Conservation (phyloP, 2,797 vertebrate species). For the Tamandua tetradactyla region DNA sequence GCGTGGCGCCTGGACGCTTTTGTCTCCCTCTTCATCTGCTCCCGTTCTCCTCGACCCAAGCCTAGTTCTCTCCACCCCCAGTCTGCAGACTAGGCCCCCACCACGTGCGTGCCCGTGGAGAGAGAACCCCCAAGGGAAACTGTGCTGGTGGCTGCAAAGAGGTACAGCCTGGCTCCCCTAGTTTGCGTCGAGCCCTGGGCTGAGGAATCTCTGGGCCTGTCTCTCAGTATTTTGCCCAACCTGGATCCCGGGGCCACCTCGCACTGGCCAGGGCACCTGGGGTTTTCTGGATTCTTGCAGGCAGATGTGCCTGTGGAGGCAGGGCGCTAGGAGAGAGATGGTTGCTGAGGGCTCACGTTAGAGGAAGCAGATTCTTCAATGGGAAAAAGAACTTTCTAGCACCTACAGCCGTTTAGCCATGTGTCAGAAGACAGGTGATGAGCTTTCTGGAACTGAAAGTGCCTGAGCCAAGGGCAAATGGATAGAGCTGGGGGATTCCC, state of each 20-base stretch:
- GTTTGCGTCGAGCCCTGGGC: not conserved
- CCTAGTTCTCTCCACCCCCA: not conserved
- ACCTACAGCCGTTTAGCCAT: not conserved
- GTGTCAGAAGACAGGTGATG: not conserved
- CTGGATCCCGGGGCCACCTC: not conserved
- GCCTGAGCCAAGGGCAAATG: not conserved
- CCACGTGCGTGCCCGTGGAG: not conserved
- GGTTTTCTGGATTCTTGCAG: not conserved
- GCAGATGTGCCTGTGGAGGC: not conserved
- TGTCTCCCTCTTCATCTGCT: slow-evolving; percentile 49
- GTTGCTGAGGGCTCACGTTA: not conserved
- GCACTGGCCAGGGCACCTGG: not conserved
- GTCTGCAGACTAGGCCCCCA: not conserved
- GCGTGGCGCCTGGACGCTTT: slow-evolving; percentile 27
- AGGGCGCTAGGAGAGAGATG: not conserved
- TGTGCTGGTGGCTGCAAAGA: not conserved
- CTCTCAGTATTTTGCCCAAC: slow-evolving; percentile 40
- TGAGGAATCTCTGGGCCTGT: not conserved
- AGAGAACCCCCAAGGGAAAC: not conserved
- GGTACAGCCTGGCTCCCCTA: not conserved
- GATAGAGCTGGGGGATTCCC: too few species aligned
- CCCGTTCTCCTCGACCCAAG: not conserved
- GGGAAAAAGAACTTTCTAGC: not conserved
- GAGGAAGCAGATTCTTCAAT: not conserved
- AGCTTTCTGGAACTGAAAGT: not conserved